A percentile compares a stretch with the other conserved stretches of the same genome.
These are phyloP conservation scores for Spea multiplicata DNA, from an alignment of 2,113 vertebrate species.

Conservation along the genomic window DNA sequence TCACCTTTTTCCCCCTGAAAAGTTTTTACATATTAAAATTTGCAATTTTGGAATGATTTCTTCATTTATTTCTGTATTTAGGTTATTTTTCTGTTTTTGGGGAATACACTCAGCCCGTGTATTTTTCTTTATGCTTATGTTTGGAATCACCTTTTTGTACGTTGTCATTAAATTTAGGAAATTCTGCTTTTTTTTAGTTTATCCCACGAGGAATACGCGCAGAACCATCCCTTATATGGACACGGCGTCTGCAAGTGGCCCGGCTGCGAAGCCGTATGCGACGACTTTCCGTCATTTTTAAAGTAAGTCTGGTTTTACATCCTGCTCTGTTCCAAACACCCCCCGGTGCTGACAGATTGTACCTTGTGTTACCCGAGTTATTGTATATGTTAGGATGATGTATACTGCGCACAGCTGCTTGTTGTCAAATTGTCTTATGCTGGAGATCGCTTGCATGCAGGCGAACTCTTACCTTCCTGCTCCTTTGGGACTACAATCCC, in stretches of 20 bases:
- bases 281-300: conserved; percentile 94
- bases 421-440: no score
- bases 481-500: no score
- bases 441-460: no score
- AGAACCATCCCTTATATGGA: conserved; percentile 92
- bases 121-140: conserved; percentile 14
- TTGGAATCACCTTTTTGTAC: conserved; percentile 16
- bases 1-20: no score
- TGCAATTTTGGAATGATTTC: no score
- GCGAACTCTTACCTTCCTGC: no score
- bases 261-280: conserved; percentile 94
- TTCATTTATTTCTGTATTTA: no score
- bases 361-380: background rate
- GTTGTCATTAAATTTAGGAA: conserved; percentile 17
- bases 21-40: no score
- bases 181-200: conserved; percentile 66
- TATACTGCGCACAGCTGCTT: background rate
- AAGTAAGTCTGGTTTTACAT: conserved; percentile 79
- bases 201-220: conserved; percentile 82
- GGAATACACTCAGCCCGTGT: background rate
- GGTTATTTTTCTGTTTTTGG: no score
- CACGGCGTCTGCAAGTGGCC: conserved; percentile 99
- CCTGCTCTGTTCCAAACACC: background rate
- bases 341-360: background rate
- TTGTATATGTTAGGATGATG: no score